Base-by-base conservation (phyloP, 1,140 invertebrate species). In the Brachionus manjavacas region DNA sequence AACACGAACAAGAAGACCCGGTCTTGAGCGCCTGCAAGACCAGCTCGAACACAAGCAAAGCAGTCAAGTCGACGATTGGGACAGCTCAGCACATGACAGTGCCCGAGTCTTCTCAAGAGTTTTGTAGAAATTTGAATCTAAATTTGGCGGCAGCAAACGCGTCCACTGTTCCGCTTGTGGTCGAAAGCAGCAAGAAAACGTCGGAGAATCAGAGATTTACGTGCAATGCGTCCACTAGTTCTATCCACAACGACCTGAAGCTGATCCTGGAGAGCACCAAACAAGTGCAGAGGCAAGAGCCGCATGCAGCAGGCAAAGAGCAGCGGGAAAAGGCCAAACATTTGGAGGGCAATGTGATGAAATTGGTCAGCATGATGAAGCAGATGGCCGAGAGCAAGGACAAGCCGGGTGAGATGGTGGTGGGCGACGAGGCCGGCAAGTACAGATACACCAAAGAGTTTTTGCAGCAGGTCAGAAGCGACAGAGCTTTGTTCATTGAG, bases 371-470 rank as follows among this genome's bases (percentile, higher is more conserved):
- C n/a, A 49, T 76, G 43, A 76, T 76, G 41, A 76, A 76, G 31
- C 39, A 46, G 52, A 76, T 76, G 39, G 41, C 72, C 11, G 72
- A 76, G 20, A 76, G 46, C 41, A 76, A n/a, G 49, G 72, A 20
- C 20, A 52, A 52, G 25, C 72, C 72, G 0, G 68, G 68, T 6
- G 35, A 20, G 28, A 46, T 49, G 7, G 25, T 49, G 20, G 16
- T 25, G 4, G 72, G 43, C 39, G 52, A 81, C 16, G 35, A 81
- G 25, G 39, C 79, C 4, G 52, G 64, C 35, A 23, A 64, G 12
- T 68, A 64, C 52, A 41, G 79, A 64, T 81, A 81, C 52, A 81
- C 31, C 49, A 81, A 81, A n/a, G 79, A 81, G 41, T 81, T 81
- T 68, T 41, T 81, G 41, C 35, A 39, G 23, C 52, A 81, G 39